Conservation (phyloP, 2,888 invertebrate species). For the Drosophila aldrichi region DNA sequence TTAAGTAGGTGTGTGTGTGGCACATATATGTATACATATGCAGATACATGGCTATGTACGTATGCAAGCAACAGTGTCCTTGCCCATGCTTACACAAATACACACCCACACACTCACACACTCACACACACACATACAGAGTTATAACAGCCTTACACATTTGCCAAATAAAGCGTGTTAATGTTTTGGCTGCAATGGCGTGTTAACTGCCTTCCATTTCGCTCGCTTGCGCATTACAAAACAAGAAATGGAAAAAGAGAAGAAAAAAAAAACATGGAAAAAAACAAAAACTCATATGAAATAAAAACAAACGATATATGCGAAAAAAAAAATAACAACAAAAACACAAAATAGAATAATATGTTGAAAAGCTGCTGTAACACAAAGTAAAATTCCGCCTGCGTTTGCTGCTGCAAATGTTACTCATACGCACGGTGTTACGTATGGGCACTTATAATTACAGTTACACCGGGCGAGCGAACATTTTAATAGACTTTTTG, state of each 20-base stretch:
- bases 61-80: constrained; percentile 59
- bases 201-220: constrained; percentile 80
- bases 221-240: constrained; percentile 64
- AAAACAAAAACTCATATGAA: constrained; percentile 38
- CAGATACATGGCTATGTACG: constrained; percentile 1
- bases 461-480: constrained; percentile 31
- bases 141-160: constrained; percentile 48
- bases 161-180: constrained; percentile 80
- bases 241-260: constrained; percentile 30
- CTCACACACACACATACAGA: constrained; percentile 1
- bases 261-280: constrained; percentile 34
- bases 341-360: constrained; percentile 32
- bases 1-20: constrained; percentile 71
- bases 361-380: constrained; percentile 41
- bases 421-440: constrained; percentile 58
- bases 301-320: constrained; percentile 47
- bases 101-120: constrained; percentile 4
- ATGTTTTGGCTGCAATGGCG: constrained; percentile 77
- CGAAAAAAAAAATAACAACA: constrained; percentile 7
- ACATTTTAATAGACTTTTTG: constrained; percentile 59
- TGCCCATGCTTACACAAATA: constrained; percentile 43
- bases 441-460: constrained; percentile 54
- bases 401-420: constrained; percentile 34
- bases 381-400: constrained; percentile 32
- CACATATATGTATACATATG: background rate